Percentiles rank a stretch among this genome's conserved stretches.
These are phyloP conservation scores for Lasioglossum albipes DNA, from an alignment of 1,140 invertebrate genomes.

Conservation along the genomic window DNA sequence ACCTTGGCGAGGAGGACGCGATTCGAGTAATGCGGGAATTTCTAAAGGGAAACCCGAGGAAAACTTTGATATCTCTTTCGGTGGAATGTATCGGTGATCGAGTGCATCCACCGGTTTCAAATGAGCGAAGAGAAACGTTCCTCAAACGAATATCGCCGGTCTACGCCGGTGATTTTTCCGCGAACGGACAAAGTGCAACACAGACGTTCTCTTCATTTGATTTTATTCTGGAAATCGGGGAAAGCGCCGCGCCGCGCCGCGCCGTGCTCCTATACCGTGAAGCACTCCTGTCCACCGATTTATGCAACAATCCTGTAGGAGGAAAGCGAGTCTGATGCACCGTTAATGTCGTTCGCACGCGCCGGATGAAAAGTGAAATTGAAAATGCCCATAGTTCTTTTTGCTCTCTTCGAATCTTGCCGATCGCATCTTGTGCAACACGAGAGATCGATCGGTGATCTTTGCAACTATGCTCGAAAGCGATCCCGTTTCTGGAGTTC, in stretches of 20 bases:
- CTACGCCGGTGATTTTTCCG: not conserved
- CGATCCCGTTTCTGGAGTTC: no score
- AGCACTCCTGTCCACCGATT: constrained; percentile 8
- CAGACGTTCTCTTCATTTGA: not conserved
- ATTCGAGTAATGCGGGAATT: not conserved
- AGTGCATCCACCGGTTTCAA: not conserved
- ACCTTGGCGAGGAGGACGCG: not conserved
- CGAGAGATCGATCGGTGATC: no score
- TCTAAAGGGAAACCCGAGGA: not conserved
- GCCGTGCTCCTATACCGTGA: not conserved
- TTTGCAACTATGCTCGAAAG: no score
- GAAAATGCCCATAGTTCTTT: constrained; percentile 1
- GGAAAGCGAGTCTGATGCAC: constrained; percentile 32
- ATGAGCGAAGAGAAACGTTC: not conserved
- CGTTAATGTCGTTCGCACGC: not conserved
- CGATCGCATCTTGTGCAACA: no score
- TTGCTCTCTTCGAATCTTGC: no score
- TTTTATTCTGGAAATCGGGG: constrained; percentile 56
- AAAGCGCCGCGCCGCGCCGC: no score
- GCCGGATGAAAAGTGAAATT: constrained; percentile 25
- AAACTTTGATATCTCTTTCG: not conserved
- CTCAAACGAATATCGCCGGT: not conserved
- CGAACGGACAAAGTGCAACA: not conserved
- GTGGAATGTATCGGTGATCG: not conserved
- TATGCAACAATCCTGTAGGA: constrained; percentile 6